A percentile compares a stretch with the other conserved stretches of the same genome.
These are phyloP conservation scores for Sebastes umbrosus DNA, from an alignment of 2,797 vertebrate genomes.

Conservation along the genomic window DNA sequence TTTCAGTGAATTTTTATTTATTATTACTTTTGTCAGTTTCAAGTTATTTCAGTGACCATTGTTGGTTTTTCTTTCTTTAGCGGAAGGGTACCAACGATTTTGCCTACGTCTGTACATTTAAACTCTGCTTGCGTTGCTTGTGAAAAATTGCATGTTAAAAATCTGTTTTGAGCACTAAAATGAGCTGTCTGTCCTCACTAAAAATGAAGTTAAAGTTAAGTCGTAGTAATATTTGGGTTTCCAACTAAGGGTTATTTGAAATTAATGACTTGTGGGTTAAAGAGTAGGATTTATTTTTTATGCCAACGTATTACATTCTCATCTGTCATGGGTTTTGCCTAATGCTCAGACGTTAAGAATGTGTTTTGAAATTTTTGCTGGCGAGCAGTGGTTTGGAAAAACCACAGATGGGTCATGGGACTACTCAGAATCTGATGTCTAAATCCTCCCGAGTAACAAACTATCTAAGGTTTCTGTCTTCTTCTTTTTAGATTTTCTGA, in stretches of 20 bases:
- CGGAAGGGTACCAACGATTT: too few relatives aligned
- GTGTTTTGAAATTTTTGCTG: slow-evolving; percentile 33
- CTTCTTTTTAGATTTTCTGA: slow-evolving; percentile 80
- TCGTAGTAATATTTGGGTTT: neutral
- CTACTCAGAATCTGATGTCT: slow-evolving; percentile 1
- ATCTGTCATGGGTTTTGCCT: slow-evolving; percentile 15
- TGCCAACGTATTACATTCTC: neutral
- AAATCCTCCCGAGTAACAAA: slow-evolving; percentile 9
- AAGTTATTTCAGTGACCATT: too few relatives aligned
- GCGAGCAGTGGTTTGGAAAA: slow-evolving; percentile 19
- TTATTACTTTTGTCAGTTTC: too few relatives aligned
- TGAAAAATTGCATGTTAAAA: neutral
- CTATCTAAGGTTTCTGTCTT: neutral
- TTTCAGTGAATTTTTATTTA: too few relatives aligned
- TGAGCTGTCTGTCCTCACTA: neutral
- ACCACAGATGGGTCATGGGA: slow-evolving; percentile 32
- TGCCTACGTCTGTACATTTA: too few relatives aligned
- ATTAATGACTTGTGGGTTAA: neutral
- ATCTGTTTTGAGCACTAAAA: neutral
- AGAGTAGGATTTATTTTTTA: neutral
- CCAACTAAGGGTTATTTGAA: neutral
- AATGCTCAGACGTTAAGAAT: slow-evolving; percentile 39
- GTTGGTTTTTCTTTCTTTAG: too few relatives aligned
- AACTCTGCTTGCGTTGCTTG: neutral
- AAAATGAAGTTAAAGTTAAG: neutral